Conservation (phyloP, 2,113 vertebrate genomes). For the Phaetusa simplex region DNA sequence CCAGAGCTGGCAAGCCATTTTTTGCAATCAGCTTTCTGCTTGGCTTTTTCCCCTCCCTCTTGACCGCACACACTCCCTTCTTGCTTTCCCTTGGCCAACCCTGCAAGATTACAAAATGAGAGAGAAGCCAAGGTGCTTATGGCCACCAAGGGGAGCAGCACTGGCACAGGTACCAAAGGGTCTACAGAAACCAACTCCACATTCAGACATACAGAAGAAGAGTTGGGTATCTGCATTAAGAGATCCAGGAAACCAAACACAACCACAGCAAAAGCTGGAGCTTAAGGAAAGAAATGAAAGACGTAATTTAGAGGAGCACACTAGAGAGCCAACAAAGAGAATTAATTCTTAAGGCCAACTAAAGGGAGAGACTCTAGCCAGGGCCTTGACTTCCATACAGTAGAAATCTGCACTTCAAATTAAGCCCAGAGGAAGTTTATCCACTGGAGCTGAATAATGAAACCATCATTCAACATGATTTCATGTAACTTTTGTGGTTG, state of each 20-base stretch:
- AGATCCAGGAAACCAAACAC: background rate
- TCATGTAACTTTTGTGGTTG: background rate
- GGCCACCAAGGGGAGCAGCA: background rate
- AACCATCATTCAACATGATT: conserved; percentile 36
- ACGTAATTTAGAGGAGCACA: background rate
- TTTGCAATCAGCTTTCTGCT: background rate
- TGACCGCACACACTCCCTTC: background rate
- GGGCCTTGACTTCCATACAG: background rate
- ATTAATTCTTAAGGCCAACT: conserved; percentile 17
- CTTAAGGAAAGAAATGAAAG: background rate
- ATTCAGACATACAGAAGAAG: background rate
- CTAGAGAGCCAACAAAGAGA: background rate
- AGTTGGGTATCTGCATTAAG: background rate
- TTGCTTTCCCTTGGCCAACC: background rate
- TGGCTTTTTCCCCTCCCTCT: background rate
- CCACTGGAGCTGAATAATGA: conserved; percentile 49
- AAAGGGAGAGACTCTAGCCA: background rate
- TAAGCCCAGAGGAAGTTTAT: conserved; percentile 41
- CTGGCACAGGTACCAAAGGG: background rate
- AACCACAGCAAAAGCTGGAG: background rate
- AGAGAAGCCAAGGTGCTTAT: background rate
- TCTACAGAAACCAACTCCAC: background rate
- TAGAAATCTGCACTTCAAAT: conserved; percentile 20
- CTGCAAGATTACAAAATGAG: background rate
- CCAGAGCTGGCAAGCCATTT: background rate